A percentile compares a stretch with the other conserved stretches of the same genome.
Conservation (phyloP, 2,797 vertebrate genomes). For the Coregonus ussuriensis region DNA sequence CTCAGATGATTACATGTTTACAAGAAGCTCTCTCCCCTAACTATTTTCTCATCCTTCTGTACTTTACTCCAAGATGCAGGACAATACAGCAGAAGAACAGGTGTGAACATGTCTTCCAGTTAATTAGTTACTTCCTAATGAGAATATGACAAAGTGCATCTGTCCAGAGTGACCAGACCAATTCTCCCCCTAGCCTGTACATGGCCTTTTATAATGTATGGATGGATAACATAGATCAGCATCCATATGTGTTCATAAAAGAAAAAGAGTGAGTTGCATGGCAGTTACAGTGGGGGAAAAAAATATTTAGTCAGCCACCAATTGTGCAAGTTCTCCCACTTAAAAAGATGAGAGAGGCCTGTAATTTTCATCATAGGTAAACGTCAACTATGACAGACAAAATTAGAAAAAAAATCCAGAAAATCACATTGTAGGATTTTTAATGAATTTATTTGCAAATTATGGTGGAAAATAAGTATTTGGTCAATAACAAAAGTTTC, state of each 20-base stretch:
- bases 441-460: too few relatives aligned
- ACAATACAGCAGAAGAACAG: constrained; percentile 12
- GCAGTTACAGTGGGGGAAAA: neutral
- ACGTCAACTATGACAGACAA: too few relatives aligned
- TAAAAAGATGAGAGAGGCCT: too few relatives aligned
- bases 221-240: neutral
- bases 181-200: constrained; percentile 3
- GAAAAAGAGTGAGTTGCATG: neutral
- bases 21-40: neutral
- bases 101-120: constrained; percentile 38
- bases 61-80: neutral
- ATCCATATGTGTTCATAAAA: neutral
- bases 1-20: neutral
- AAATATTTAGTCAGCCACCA: too few relatives aligned
- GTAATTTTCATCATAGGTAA: too few relatives aligned
- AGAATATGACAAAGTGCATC: constrained; percentile 45
- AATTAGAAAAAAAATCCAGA: too few relatives aligned
- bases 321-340: too few relatives aligned
- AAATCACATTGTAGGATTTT: too few relatives aligned
- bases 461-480: too few relatives aligned
- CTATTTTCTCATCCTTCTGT: neutral
- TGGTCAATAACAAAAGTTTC: too few relatives aligned
- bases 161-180: constrained; percentile 43
- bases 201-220: too few relatives aligned
- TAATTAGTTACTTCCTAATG: constrained; percentile 39